Percentiles rank a stretch among this genome's conserved stretches.
Evolutionary conservation across 2,113 vertebrate species (phyloP).

Genomic region (Grus americana): DNA sequence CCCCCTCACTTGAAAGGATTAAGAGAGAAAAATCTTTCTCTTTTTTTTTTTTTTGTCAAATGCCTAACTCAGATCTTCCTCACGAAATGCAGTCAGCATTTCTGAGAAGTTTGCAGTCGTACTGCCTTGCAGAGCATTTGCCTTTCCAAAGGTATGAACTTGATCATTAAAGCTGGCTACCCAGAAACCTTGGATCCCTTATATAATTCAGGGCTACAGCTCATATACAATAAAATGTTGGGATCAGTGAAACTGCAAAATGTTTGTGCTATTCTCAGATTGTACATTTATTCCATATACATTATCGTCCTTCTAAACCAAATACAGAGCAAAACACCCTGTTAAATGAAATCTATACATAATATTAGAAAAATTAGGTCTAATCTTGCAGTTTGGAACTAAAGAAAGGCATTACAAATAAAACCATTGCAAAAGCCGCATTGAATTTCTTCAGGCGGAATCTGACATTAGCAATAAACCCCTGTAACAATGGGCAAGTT

Average conservation of each 20-base stretch:
- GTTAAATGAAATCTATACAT: not conserved
- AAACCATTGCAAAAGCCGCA: not conserved
- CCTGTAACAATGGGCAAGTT: not conserved
- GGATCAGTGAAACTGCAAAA: not conserved
- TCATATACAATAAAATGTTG: not conserved
- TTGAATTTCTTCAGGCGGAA: not conserved
- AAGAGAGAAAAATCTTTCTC: not conserved
- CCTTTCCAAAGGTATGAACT: not conserved
- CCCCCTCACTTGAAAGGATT: slow-evolving; percentile 22
- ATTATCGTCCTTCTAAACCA: not conserved
- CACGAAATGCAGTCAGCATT: not conserved
- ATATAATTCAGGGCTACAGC: not conserved
- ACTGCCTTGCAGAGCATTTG: not conserved
- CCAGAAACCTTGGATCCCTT: not conserved
- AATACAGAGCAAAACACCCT: not conserved
- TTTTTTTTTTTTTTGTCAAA: not conserved
- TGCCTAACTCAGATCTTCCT: not conserved
- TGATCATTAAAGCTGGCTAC: not conserved
- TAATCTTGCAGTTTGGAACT: not conserved
- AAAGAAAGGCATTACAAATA: not conserved
- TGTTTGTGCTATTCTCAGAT: not conserved
- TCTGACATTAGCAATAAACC: not conserved
- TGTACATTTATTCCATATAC: not conserved
- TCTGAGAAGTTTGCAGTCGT: not conserved
- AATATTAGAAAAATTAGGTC: not conserved